Conservation (phyloP, 2,888 invertebrate species). For the Herminia tarsipennalis region DNA sequence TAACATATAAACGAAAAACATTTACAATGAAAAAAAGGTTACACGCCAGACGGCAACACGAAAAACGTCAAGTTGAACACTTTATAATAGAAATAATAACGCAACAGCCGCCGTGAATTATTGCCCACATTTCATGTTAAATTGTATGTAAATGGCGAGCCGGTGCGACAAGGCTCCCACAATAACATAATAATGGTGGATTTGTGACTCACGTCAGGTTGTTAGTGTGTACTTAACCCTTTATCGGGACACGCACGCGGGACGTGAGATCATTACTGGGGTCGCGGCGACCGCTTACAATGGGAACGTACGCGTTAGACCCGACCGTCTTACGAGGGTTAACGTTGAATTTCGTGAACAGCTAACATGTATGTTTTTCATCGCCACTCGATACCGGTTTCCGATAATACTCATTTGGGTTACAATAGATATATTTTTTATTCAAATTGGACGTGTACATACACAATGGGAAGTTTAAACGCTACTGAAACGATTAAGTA, state of each 20-base stretch:
- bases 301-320: slow-evolving; percentile 48
- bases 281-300: slow-evolving; percentile 66
- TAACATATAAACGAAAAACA: slow-evolving; percentile 62
- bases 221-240: slow-evolving; percentile 85
- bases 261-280: slow-evolving; percentile 83
- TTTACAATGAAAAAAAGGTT: slow-evolving; percentile 58
- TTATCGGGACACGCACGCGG: slow-evolving; percentile 84
- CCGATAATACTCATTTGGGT: slow-evolving; percentile 52
- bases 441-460: slow-evolving; percentile 44
- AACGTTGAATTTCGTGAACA: slow-evolving; percentile 51
- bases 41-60: slow-evolving; percentile 72
- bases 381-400: slow-evolving; percentile 54
- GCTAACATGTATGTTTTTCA: slow-evolving; percentile 66
- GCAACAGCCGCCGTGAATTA: slow-evolving; percentile 79
- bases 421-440: slow-evolving; percentile 56
- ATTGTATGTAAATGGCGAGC: slow-evolving; percentile 83
- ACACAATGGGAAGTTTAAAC: slow-evolving; percentile 47
- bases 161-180: slow-evolving; percentile 81
- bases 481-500: slow-evolving; percentile 55
- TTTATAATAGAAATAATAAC: slow-evolving; percentile 84
- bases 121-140: slow-evolving; percentile 85
- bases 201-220: slow-evolving; percentile 85
- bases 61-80: slow-evolving; percentile 76
- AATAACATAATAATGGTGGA: slow-evolving; percentile 85
- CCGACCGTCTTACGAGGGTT: slow-evolving; percentile 48